Conservation (phyloP, 1,140 invertebrate species). For the Aphelenchoides besseyi region DNA sequence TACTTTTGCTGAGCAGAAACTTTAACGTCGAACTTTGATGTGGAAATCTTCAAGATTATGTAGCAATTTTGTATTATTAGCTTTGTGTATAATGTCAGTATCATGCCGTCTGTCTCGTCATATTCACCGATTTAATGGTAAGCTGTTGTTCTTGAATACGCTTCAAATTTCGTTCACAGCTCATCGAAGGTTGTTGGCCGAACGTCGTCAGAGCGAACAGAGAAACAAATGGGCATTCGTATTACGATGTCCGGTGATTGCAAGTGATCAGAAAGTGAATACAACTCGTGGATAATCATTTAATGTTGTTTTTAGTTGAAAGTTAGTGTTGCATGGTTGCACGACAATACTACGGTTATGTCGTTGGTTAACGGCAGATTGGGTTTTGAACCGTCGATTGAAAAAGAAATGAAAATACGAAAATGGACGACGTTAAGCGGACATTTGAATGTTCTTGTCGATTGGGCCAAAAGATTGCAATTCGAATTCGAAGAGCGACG, state of each 20-base stretch:
- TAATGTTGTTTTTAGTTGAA: neutral
- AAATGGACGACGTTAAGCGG: neutral
- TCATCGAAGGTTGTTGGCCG: neutral
- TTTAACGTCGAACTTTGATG: too few relatives aligned
- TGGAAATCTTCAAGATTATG: too few relatives aligned
- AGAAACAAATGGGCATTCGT: neutral
- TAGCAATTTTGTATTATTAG: too few relatives aligned
- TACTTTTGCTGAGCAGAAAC: too few relatives aligned
- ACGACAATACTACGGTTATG: neutral
- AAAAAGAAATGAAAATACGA: neutral
- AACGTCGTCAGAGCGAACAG: neutral
- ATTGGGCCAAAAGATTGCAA: neutral
- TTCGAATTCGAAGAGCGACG: slow-evolving; percentile 1
- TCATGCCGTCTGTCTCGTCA: too few relatives aligned
- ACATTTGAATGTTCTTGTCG: neutral
- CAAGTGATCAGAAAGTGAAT: neutral
- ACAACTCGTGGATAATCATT: neutral
- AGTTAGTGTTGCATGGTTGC: neutral
- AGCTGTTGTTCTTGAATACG: too few relatives aligned
- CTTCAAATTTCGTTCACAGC: too few relatives aligned
- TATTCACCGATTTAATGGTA: too few relatives aligned
- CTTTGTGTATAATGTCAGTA: too few relatives aligned
- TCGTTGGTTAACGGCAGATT: neutral
- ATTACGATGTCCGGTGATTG: neutral
- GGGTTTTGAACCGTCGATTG: neutral